phyloP scores from a whole-genome alignment of 2,888 invertebrate species.

The Leucania comma region DNA sequence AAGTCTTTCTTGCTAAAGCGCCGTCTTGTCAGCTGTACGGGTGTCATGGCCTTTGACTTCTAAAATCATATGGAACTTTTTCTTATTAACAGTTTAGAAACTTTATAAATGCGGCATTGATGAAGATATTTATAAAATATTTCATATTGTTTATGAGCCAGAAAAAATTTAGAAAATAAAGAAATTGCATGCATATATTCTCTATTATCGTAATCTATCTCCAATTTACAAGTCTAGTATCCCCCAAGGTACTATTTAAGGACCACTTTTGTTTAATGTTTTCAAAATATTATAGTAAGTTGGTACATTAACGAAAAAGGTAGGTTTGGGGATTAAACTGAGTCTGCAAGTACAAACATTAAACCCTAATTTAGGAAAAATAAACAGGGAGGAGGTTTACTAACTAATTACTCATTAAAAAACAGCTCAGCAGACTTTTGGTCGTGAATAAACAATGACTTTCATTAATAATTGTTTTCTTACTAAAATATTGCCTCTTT shows the following conservation, averaged over 20 bases:
- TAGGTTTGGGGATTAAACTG: neutral
- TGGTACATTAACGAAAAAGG: slow-evolving; percentile 6
- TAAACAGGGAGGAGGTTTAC: slow-evolving; percentile 21
- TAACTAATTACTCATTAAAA: slow-evolving; percentile 18
- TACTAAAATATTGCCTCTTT: neutral
- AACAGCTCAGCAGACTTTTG: neutral
- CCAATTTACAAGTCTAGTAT: neutral
- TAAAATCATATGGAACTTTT: too few species aligned
- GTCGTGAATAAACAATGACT: slow-evolving; percentile 12
- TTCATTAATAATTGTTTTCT: slow-evolving; percentile 2
- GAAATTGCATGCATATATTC: too few species aligned
- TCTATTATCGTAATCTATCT: slow-evolving; percentile 3
- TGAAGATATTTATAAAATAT: too few species aligned
- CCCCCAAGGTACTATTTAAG: neutral
- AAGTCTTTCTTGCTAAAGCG: too few species aligned
- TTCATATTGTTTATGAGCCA: too few species aligned
- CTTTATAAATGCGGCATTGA: too few species aligned
- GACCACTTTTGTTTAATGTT: neutral
- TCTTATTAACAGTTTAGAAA: too few species aligned
- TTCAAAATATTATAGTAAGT: neutral
- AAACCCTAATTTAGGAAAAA: slow-evolving; percentile 8
- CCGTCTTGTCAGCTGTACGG: too few species aligned
- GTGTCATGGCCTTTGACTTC: too few species aligned
- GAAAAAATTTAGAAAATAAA: too few species aligned
- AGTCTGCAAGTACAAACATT: neutral